Conservation (phyloP, 2,888 invertebrate genomes). For the Drosophila merina region DNA sequence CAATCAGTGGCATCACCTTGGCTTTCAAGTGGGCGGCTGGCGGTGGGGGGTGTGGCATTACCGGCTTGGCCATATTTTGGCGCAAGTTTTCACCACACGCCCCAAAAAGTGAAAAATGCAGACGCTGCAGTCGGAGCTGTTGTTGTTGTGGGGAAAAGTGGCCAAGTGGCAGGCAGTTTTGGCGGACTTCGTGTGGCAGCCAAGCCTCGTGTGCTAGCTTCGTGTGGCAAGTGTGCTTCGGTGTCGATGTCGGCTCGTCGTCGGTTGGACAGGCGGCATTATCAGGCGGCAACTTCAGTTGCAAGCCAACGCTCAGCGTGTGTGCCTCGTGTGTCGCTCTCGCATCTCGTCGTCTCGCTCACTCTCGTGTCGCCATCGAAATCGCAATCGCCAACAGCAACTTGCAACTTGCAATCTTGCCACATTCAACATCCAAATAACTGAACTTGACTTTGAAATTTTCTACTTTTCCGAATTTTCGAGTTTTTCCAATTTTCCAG, state of each 20-base stretch:
- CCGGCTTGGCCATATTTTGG: conserved; percentile 53
- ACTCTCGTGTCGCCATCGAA: background rate
- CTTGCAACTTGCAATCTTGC: background rate
- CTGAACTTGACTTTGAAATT: background rate
- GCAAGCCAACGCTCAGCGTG: conserved; percentile 76
- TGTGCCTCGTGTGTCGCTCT: conserved; percentile 60
- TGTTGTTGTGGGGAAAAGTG: conserved; percentile 64
- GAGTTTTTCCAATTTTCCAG: conserved; percentile 11
- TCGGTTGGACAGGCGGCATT: conserved; percentile 55
- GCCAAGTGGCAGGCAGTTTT: conserved; percentile 18
- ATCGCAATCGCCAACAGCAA: background rate
- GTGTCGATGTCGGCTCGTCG: conserved; percentile 24
- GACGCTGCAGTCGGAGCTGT: conserved; percentile 38
- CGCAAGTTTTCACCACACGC: conserved; percentile 68
- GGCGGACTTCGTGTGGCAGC: conserved; percentile 11
- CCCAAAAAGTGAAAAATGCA: conserved; percentile 52
- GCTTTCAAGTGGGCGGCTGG: background rate
- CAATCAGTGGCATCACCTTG: conserved; percentile 38
- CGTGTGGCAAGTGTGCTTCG: no score
- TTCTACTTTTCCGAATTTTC: background rate
- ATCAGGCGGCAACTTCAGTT: conserved; percentile 73
- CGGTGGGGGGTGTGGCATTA: conserved; percentile 15
- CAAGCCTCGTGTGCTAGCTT: no score
- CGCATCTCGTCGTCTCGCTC: conserved; percentile 25
- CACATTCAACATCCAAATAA: background rate